Evolutionary conservation across 2,113 vertebrate genomes (phyloP), one percentile per base, ranked within the genome.

Genomic region (Colinus virginianus): DNA sequence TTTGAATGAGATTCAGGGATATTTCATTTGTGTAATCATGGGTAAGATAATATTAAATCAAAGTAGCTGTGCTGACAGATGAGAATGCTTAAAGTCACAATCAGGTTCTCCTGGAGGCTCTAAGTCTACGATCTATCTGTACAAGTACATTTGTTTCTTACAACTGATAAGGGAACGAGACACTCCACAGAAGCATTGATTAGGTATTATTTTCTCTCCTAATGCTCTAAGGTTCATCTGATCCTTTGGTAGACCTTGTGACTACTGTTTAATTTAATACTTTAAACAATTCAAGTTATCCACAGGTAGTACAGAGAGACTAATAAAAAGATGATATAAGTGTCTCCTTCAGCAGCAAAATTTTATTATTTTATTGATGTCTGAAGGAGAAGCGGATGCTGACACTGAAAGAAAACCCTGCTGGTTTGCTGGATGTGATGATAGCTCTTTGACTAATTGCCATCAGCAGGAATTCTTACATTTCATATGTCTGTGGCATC

Each of bases 1-100:
- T 94, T 96, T 90, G 89, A 79, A 58, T 56, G 71, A 91, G 64
- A 95, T 78, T 67, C 74, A 40, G 30, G 62, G 62, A 48, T 90
- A 51, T 94, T 95, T 94, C 93, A 85, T 86, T 93, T 81, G 72
- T 96, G 66, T 86, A 83, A 92, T 88, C 63, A 78, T 62, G 82
- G 84, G 89, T 90, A 94, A 94, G 96, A 87, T 95, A 83, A 81
- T 61, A 72, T 55, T 81, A 84, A 89, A 77, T 94, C 78, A 88
- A 82, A 78, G 91, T 6, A 7, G 70, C 72, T 90, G 53, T 85
- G 62, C 76, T 80, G 68, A 81, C 84, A 93, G 75, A 81, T 88
- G 70, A 86, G 84, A 95, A 82, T 87, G 69, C 46, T 94, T 91
- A 78, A 13, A 58, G 87, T 95, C 85, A 90, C 59, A 49, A 51